Base-by-base conservation (phyloP, 2,888 invertebrate genomes). In the Pseudoips prasinana region DNA sequence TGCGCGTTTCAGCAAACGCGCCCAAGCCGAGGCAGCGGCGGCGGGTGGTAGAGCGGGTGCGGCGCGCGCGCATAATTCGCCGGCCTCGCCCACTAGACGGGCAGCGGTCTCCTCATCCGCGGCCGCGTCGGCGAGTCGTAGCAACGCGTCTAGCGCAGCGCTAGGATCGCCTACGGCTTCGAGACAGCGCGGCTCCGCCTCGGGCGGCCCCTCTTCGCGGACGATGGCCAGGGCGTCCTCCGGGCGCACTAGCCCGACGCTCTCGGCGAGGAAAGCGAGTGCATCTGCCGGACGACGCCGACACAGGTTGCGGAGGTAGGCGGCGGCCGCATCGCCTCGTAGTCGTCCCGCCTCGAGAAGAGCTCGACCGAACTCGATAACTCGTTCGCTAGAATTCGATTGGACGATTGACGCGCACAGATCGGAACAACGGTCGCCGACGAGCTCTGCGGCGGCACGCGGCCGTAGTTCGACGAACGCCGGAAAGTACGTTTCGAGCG, bases 91-190 rank as follows among this genome's bases (percentile, higher is more conserved):
- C 11, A 72, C 48, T 19, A 64, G 53, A 0, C 38, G 39, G 7
- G 66, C 53, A 22, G 55, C 60, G 1, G 14, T 37, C 8, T 29
- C 46, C 20, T 48, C 55, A 10, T 56, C 51, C 1, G 43, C 51
- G 35, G 25, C 55, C 6, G 35, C 39, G 25, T 58, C 44, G 10
- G 66, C 63, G 11, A 78, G 64, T 1, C 58, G 57, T 23, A 85
- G 52, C 1, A 80, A 53, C 8, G 66, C 68, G 22, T 80, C 76
- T 9, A 88, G 69, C 10, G 88, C 89, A 7, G 64, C 82, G 29
- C 57, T 50, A 23, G 74, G 64, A 49, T 88, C 89, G 10, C 89
- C 88, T 24, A 65, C 63, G 18, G 83, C 79, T 53, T 88, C 89
- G 19, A 88, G 66, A 37, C 87, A 86, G 10, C 47, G 31, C 10